Evolutionary conservation across 2,888 invertebrate species (phyloP).

Genomic region (Heliconius aoede): DNA sequence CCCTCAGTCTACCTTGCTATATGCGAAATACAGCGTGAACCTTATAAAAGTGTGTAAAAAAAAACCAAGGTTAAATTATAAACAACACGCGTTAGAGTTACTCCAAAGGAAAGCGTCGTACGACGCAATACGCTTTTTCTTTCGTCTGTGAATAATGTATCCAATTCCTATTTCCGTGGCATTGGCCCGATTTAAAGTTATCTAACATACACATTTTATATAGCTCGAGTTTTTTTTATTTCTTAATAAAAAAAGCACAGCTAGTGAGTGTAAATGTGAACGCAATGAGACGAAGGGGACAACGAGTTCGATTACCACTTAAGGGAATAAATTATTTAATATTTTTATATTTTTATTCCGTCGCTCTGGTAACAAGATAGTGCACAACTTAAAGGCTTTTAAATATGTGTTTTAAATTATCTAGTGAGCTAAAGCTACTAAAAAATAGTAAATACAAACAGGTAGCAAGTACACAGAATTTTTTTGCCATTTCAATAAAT

Average conservation of each 20-base stretch:
- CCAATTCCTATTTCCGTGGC: constrained; percentile 54
- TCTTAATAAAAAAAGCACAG: neutral
- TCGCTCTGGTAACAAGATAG: neutral
- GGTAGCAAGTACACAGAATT: too few species aligned
- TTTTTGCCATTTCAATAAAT: neutral
- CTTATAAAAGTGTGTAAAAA: too few species aligned
- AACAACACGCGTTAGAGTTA: neutral
- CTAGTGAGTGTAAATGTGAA: too few species aligned
- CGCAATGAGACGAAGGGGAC: too few species aligned
- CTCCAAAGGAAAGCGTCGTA: constrained; percentile 14
- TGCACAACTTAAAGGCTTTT: too few species aligned
- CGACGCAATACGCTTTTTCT: constrained; percentile 45
- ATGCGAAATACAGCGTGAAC: too few species aligned
- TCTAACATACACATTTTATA: constrained; percentile 30
- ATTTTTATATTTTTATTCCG: neutral
- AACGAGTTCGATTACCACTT: neutral
- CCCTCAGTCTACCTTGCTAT: too few species aligned
- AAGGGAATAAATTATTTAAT: neutral
- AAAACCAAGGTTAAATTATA: neutral
- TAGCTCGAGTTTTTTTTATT: neutral
- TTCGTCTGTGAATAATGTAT: constrained; percentile 48
- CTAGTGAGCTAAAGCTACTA: too few species aligned
- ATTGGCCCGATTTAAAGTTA: constrained; percentile 60
- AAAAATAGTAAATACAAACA: too few species aligned
- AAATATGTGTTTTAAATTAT: too few species aligned